Evolutionary conservation across 2,113 vertebrate species (phyloP), one percentile per base, ranked within the genome.

Genomic region (Grammomys dolichurus): DNA sequence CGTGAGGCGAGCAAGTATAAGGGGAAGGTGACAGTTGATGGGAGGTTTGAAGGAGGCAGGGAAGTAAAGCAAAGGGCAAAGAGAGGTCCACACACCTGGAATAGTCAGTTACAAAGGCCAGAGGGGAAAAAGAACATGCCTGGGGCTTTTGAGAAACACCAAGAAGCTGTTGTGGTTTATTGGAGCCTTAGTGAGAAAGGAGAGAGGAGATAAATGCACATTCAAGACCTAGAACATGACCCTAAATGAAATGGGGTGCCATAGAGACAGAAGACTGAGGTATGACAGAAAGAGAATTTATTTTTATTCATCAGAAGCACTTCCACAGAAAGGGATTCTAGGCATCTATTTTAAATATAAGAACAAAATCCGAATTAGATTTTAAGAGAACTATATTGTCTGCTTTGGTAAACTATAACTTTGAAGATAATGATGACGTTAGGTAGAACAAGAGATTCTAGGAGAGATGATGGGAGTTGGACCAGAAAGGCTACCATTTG

Each of bases 271-370:
- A 94, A 51, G 17, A 85, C n/a, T 54, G 48, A 48, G 48, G 40
- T 4, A 76, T 24, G 67, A 87, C 51, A 96, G 96, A 95, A 94
- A 82, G 78, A 77, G 7, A 82, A 73, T 89, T 65, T 85, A 28
- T 58, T 87, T 91, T 96, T 58, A 56, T 70, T 82, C 54, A 77
- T n/a, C n/a, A 81, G 43, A 87, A 88, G 17, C 40, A 40, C 24
- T 0, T 36, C 82, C 56, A 19, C 48, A 22, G 93, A 33, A 92
- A 80, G 36, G 19, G 65, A 70, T 69, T 91, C 75, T 70, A 22
- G 56, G 43, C 92, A 31, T 65, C 60, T 84, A 12, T 94, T 92
- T 93, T 86, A 86, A 94, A 92, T 70, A 65, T 17, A n/a, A 33
- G 67, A 22, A 95, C 82, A 86, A 48, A 13, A 88, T 90, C 26